phyloP scores from a whole-genome alignment of 37 sponge, comb jelly and placozoan genomes.

The Lycopodina hypogea region DNA sequence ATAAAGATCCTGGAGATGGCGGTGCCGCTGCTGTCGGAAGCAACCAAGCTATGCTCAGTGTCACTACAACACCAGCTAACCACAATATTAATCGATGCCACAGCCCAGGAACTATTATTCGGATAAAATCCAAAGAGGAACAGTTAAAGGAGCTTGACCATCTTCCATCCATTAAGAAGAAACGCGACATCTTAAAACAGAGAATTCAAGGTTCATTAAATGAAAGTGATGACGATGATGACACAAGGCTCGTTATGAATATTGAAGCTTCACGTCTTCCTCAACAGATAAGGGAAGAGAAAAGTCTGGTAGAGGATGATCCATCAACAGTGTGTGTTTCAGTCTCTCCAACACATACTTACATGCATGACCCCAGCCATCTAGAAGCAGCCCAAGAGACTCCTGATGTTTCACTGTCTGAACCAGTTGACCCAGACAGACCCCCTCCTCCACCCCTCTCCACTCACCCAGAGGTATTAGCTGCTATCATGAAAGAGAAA shows the following conservation, averaged over 20 bases:
- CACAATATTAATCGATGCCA: no score
- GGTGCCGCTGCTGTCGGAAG: no score
- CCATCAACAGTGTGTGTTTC: background rate
- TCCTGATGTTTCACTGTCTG: no score
- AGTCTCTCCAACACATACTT: background rate
- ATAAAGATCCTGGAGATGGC: no score
- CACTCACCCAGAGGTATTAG: conserved; percentile 30
- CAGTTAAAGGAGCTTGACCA: background rate
- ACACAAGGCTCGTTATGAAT: background rate
- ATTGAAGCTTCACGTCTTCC: background rate
- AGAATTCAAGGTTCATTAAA: background rate
- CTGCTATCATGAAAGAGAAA: conserved; percentile 4
- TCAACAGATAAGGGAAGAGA: background rate
- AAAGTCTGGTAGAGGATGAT: background rate
- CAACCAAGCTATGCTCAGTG: no score
- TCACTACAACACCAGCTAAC: no score
- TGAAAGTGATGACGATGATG: background rate
- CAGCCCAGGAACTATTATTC: no score
- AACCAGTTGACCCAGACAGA: background rate
- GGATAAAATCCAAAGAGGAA: background rate
- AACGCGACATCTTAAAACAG: background rate
- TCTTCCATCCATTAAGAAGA: background rate
- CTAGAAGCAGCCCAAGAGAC: no score
- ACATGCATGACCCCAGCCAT: background rate
- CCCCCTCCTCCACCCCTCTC: conserved; percentile 36